phyloP scores from a whole-genome alignment of 2,888 invertebrate species.

The Ophion slaviceki region DNA sequence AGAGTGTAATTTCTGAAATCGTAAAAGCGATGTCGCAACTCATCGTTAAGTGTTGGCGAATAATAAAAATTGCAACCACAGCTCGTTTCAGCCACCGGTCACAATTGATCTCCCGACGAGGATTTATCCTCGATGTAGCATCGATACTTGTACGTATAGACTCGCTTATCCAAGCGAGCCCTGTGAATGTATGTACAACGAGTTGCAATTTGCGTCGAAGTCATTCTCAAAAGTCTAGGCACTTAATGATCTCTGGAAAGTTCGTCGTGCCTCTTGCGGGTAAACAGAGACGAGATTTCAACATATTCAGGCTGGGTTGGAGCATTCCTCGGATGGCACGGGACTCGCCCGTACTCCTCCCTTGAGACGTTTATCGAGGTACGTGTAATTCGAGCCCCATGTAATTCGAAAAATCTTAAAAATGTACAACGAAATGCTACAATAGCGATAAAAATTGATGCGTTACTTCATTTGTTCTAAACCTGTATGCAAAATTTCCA shows the following conservation, averaged over 20 bases:
- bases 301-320: slow-evolving; percentile 19
- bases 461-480: too few relatives aligned
- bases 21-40: too few relatives aligned
- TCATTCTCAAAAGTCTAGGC: slow-evolving; percentile 8
- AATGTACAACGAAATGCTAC: too few relatives aligned
- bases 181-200: not conserved
- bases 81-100: slow-evolving; percentile 22
- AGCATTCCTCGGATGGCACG: slow-evolving; percentile 26
- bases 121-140: slow-evolving; percentile 11
- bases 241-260: slow-evolving; percentile 38
- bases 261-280: slow-evolving; percentile 13
- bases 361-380: slow-evolving; percentile 12
- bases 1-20: too few relatives aligned
- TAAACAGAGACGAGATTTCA: slow-evolving; percentile 37
- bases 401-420: not conserved
- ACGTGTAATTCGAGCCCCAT: not conserved
- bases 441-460: too few relatives aligned
- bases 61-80: slow-evolving; percentile 40
- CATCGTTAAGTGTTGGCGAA: not conserved
- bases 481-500: too few relatives aligned
- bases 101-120: slow-evolving; percentile 30
- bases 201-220: slow-evolving; percentile 45
- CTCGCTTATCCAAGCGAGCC: too few relatives aligned
- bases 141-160: slow-evolving; percentile 4
- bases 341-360: slow-evolving; percentile 1